These are phyloP conservation scores for Leptopilina clavipes DNA, from an alignment of 1,140 invertebrate genomes.

Conservation along the genomic window DNA sequence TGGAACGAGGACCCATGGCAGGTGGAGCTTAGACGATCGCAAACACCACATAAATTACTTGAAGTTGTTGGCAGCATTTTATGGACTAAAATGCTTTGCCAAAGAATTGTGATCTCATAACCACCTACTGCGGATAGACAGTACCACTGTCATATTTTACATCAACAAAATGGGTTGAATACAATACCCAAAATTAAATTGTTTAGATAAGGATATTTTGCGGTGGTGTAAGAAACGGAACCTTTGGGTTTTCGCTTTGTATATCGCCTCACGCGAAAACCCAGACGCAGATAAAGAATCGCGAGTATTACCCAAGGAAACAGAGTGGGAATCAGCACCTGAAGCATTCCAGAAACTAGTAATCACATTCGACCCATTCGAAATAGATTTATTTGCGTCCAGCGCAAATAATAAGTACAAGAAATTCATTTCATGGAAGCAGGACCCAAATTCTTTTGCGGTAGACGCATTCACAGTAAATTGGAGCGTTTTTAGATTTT, in stretches of 20 bases:
- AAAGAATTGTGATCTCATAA: slow-evolving; percentile 44
- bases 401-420: no score
- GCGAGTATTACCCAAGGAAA: slow-evolving; percentile 37
- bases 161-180: slow-evolving; percentile 13
- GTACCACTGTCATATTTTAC: slow-evolving; percentile 44
- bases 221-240: slow-evolving; percentile 15
- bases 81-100: slow-evolving; percentile 43
- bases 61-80: slow-evolving; percentile 59
- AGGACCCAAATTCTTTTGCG: no score
- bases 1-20: not conserved
- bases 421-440: no score
- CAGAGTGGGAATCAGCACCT: slow-evolving; percentile 43
- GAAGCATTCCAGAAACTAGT: slow-evolving; percentile 36
- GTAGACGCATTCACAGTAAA: slow-evolving; percentile 53
- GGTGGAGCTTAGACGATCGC: not conserved
- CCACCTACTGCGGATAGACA: slow-evolving; percentile 63
- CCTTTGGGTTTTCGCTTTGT: slow-evolving; percentile 31
- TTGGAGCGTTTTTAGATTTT: slow-evolving; percentile 40
- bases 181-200: slow-evolving; percentile 57
- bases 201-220: slow-evolving; percentile 43
- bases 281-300: slow-evolving; percentile 40
- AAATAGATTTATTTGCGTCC: slow-evolving; percentile 48
- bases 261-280: no score
- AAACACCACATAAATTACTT: slow-evolving; percentile 64
- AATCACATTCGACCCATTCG: slow-evolving; percentile 35